These are phyloP conservation scores for Drosophila silvestris DNA, from an alignment of 2,888 invertebrate species.

Conservation along the genomic window DNA sequence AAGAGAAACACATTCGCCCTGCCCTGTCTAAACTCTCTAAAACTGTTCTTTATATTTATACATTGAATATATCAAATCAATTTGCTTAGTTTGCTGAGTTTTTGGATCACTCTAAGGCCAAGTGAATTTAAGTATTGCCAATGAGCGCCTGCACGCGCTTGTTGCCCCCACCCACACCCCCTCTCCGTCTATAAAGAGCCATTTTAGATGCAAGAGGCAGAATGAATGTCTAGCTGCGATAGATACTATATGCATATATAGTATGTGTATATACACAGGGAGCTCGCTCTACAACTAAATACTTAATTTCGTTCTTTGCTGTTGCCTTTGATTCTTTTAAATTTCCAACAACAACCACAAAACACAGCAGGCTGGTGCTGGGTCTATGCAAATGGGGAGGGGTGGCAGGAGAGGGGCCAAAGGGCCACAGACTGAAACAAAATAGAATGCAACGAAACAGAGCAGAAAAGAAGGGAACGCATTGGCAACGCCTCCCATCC, in stretches of 20 bases:
- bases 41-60: neutral
- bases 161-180: neutral
- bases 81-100: neutral
- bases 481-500: constrained; percentile 6
- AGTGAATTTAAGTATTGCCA: constrained; percentile 46
- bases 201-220: constrained; percentile 51
- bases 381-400: neutral
- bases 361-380: neutral
- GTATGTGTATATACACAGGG: constrained; percentile 8
- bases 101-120: constrained; percentile 43
- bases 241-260: constrained; percentile 46
- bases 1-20: neutral
- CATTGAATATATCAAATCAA: neutral
- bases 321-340: constrained; percentile 81
- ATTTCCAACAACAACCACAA: constrained; percentile 64
- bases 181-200: neutral
- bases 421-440: constrained; percentile 37
- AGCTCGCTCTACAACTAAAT: constrained; percentile 72
- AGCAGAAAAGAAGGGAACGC: constrained; percentile 37
- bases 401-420: constrained; percentile 11
- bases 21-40: neutral
- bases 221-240: constrained; percentile 61
- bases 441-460: constrained; percentile 35
- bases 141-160: constrained; percentile 30
- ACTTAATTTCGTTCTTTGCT: constrained; percentile 76